Conservation (phyloP, 2,113 vertebrate species). For the Syngnathus floridae region DNA sequence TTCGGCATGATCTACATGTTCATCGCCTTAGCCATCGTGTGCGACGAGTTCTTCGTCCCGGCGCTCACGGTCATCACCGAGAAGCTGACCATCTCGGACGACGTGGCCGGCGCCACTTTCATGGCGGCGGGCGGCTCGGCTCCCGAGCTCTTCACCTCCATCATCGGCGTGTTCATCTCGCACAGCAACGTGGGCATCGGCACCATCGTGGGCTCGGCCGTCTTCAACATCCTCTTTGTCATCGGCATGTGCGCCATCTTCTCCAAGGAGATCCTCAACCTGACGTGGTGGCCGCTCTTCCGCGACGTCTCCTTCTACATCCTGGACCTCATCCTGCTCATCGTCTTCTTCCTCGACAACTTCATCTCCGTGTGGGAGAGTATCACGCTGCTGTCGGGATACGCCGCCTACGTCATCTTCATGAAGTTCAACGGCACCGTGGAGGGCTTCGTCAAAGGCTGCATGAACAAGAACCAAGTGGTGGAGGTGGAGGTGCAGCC, state of each 20-base stretch:
- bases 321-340: slow-evolving; percentile 90
- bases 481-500: slow-evolving; percentile 88
- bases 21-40: slow-evolving; percentile 95
- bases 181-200: slow-evolving; percentile 98
- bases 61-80: slow-evolving; percentile 96
- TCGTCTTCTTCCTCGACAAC: slow-evolving; percentile 97
- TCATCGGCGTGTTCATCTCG: slow-evolving; percentile 96
- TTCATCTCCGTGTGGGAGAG: slow-evolving; percentile 91
- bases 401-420: slow-evolving; percentile 88
- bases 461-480: slow-evolving; percentile 88
- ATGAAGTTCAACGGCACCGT: slow-evolving; percentile 94
- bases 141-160: slow-evolving; percentile 96
- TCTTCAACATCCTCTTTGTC: slow-evolving; percentile 98
- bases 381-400: slow-evolving; percentile 76
- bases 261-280: slow-evolving; percentile 92
- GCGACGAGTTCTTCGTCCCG: slow-evolving; percentile 97
- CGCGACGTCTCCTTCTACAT: slow-evolving; percentile 97
- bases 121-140: slow-evolving; percentile 98
- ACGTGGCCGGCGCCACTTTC: slow-evolving; percentile 96
- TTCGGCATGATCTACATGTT: slow-evolving; percentile 99
- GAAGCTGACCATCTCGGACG: slow-evolving; percentile 89
- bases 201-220: slow-evolving; percentile 94
- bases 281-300: slow-evolving; percentile 98
- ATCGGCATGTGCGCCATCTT: slow-evolving; percentile 98
- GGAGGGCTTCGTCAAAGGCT: slow-evolving; percentile 80